Conservation (phyloP, 2,888 invertebrate species). For the Brachyptera risi region DNA sequence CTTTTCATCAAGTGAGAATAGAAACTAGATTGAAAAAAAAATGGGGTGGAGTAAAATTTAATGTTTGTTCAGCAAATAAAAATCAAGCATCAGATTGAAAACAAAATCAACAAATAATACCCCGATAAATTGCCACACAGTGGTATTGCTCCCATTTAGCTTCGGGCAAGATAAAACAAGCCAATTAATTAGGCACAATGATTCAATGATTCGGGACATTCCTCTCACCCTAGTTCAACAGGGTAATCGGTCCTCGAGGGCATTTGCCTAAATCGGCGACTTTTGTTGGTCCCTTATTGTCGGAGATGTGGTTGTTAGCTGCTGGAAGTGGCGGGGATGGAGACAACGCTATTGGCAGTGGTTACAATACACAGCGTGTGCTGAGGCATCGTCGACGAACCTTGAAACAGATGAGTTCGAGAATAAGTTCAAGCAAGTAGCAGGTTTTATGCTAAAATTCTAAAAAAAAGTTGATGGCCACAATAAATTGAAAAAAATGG, state of each 20-base stretch:
- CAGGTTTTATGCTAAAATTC: too few relatives aligned
- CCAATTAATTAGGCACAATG: slow-evolving; percentile 8
- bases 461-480: too few relatives aligned
- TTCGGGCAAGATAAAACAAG: slow-evolving; percentile 1
- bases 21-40: too few relatives aligned
- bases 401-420: slow-evolving; percentile 15
- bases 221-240: background rate
- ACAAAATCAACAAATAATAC: too few relatives aligned
- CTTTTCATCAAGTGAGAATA: too few relatives aligned
- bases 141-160: background rate
- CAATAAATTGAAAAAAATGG: too few relatives aligned
- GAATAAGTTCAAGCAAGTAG: too few relatives aligned
- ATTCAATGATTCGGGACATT: slow-evolving; percentile 1
- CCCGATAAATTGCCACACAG: too few relatives aligned
- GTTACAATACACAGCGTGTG: slow-evolving; percentile 18
- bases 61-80: too few relatives aligned
- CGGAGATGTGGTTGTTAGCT: slow-evolving; percentile 31
- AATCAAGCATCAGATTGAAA: too few relatives aligned
- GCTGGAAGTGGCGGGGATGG: slow-evolving; percentile 35
- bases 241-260: background rate
- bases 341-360: slow-evolving; percentile 25
- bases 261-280: too few relatives aligned
- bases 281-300: slow-evolving; percentile 30
- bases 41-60: too few relatives aligned
- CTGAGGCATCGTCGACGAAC: slow-evolving; percentile 26